These are phyloP conservation scores for Caenorhabditis tropicalis DNA, from an alignment of 1,140 invertebrate genomes.

Conservation along the genomic window DNA sequence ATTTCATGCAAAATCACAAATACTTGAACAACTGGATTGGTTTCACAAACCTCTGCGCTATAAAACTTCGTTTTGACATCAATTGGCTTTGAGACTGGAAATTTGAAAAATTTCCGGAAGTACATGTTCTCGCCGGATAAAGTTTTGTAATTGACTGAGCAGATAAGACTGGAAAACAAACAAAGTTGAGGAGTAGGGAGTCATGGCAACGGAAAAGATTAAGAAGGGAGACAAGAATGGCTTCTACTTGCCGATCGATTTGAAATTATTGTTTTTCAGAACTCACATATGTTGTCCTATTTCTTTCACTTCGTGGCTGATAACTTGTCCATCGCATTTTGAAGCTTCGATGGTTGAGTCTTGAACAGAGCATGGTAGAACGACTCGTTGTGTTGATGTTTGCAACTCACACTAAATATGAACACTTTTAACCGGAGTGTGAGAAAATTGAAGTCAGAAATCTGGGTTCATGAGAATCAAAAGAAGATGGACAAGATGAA, in stretches of 20 bases:
- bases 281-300: conserved; percentile 91
- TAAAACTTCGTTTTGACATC: conserved; percentile 99
- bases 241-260: neutral
- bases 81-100: conserved; percentile 94
- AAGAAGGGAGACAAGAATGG: neutral
- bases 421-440: no score
- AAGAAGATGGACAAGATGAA: neutral
- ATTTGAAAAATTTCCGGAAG: conserved; percentile 95
- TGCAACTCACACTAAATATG: conserved; percentile 83
- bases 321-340: conserved; percentile 89
- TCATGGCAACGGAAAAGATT: conserved; percentile 2
- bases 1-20: conserved; percentile 24
- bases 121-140: conserved; percentile 77
- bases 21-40: neutral
- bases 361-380: conserved; percentile 78
- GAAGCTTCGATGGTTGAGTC: conserved; percentile 79
- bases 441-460: neutral
- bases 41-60: conserved; percentile 81
- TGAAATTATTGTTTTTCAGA: neutral
- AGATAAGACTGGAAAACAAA: conserved; percentile 82
- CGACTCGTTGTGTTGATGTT: conserved; percentile 85
- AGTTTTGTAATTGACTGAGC: conserved; percentile 88
- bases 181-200: neutral
- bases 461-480: neutral
- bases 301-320: conserved; percentile 97